Evolutionary conservation across 1,140 invertebrate genomes (phyloP).

Genomic region (Laupala kohalensis): DNA sequence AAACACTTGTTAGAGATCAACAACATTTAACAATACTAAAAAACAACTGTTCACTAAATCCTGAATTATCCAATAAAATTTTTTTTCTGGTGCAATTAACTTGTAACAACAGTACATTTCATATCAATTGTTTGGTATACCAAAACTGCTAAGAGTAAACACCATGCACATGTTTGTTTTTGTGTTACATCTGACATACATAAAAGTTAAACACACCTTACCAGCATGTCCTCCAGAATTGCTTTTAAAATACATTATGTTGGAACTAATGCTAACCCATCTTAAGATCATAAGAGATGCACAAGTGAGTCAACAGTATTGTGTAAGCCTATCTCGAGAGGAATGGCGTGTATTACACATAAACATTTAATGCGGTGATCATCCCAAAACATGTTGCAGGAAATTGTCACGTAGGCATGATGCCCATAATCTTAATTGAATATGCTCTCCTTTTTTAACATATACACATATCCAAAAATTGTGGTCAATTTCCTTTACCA

Average conservation of each 20-base stretch:
- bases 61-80: too few species aligned
- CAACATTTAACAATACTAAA: background rate
- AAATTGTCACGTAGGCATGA: background rate
- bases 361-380: background rate
- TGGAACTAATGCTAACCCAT: too few species aligned
- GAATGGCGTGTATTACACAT: background rate
- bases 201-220: background rate
- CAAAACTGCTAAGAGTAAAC: background rate
- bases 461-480: background rate
- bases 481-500: background rate
- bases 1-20: background rate
- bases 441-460: background rate
- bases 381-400: background rate
- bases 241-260: too few species aligned
- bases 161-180: background rate
- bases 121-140: background rate
- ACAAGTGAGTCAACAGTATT: background rate
- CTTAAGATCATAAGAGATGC: too few species aligned
- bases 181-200: background rate
- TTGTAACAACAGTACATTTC: background rate
- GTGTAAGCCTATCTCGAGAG: background rate
- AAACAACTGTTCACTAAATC: background rate
- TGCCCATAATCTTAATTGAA: background rate
- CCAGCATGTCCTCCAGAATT: background rate
- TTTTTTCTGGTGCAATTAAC: background rate